phyloP scores from a whole-genome alignment of 92 coral and sea anemone genomes.

The Porites evermanni region DNA sequence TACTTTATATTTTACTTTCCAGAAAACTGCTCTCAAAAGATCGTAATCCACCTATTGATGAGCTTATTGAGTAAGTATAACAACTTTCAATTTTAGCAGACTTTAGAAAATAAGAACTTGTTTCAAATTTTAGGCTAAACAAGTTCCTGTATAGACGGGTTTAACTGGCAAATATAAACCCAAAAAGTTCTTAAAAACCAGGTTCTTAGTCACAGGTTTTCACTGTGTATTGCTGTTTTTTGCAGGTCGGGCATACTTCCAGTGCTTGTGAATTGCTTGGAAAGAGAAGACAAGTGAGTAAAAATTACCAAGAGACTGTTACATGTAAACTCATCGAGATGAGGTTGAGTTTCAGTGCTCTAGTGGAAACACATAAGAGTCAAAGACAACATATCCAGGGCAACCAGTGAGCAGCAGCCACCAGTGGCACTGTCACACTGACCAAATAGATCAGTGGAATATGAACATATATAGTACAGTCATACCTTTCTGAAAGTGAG shows the following conservation, averaged over 20 bases:
- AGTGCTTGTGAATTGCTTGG: slow-evolving; percentile 91
- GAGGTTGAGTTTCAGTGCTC: not conserved
- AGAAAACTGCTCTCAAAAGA: slow-evolving; percentile 97
- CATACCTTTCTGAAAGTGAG: no score
- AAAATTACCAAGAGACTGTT: not conserved
- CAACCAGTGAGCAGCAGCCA: no score
- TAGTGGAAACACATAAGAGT: no score
- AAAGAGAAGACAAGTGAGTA: slow-evolving; percentile 90
- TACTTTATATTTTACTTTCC: slow-evolving; percentile 12
- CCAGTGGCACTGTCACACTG: no score
- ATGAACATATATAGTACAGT: no score
- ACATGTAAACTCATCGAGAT: not conserved
- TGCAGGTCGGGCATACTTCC: slow-evolving; percentile 97
- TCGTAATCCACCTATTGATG: slow-evolving; percentile 98
- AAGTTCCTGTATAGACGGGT: no score
- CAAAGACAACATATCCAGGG: no score
- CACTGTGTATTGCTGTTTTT: not conserved
- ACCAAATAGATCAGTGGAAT: no score
- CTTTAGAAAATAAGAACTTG: not conserved
- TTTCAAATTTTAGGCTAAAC: no score
- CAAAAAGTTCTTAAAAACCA: no score
- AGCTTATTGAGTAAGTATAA: slow-evolving; percentile 87
- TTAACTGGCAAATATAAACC: no score
- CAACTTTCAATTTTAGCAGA: not conserved
- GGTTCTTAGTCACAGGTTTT: no score